A percentile compares a stretch with the other conserved stretches of the same genome.
phyloP scores from a whole-genome alignment of 2,113 vertebrate species.

The Desmodus rotundus region DNA sequence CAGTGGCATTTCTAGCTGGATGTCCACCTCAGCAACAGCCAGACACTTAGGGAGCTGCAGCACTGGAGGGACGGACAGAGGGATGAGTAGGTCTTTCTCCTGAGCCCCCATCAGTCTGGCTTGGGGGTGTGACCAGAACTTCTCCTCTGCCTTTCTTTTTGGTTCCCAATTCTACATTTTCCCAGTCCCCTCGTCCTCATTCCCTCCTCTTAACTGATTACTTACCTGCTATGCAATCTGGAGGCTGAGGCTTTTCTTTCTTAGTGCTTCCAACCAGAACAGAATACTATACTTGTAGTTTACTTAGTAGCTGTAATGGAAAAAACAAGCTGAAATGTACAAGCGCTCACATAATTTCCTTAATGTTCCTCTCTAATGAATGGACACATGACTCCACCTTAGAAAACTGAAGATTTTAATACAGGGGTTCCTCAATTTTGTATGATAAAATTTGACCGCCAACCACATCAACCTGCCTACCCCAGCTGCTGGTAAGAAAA shows the following conservation, averaged over 20 bases:
- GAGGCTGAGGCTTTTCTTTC: background rate
- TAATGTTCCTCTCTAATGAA: background rate
- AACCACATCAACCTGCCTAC: background rate
- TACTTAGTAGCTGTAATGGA: background rate
- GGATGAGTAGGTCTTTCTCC: background rate
- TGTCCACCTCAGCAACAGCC: background rate
- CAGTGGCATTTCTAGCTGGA: background rate
- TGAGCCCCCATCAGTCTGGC: background rate
- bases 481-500: background rate
- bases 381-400: background rate
- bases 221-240: background rate
- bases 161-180: background rate
- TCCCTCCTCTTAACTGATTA: background rate
- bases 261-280: background rate
- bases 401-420: background rate
- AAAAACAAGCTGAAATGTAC: background rate
- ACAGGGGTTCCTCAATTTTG: background rate
- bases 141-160: background rate
- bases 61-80: no score
- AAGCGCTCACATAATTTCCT: background rate
- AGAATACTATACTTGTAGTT: background rate
- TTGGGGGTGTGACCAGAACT: background rate
- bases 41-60: background rate
- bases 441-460: background rate
- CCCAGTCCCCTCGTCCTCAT: background rate